Evolutionary conservation across 2,888 invertebrate species (phyloP).

Genomic region (Spisula subtruncata): DNA sequence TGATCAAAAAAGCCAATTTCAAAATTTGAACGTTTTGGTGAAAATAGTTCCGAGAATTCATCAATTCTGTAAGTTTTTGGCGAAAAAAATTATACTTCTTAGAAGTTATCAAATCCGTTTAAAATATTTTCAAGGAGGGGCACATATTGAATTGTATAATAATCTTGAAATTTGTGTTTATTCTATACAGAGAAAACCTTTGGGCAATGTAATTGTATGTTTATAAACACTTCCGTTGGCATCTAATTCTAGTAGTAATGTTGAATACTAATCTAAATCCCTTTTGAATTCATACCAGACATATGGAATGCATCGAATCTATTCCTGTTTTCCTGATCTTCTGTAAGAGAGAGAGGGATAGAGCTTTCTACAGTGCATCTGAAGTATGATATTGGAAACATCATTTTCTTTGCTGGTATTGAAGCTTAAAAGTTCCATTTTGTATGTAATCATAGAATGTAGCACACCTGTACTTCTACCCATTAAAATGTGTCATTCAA

Average conservation of each 20-base stretch:
- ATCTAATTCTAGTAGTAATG: slow-evolving; percentile 1
- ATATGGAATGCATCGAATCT: not conserved
- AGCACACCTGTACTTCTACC: not conserved
- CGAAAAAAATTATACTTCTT: no score
- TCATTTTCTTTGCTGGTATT: not conserved
- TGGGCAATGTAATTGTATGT: slow-evolving; percentile 7
- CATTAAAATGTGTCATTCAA: not conserved
- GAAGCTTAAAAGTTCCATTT: not conserved
- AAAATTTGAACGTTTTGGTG: not conserved
- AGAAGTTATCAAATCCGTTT: no score
- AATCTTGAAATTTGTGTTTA: not conserved
- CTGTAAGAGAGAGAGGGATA: not conserved
- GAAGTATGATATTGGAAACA: not conserved
- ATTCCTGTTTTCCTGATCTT: not conserved
- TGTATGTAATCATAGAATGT: not conserved
- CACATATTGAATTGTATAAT: not conserved
- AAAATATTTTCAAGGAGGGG: no score
- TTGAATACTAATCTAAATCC: slow-evolving; percentile 20
- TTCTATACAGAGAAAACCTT: not conserved
- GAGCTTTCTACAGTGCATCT: not conserved
- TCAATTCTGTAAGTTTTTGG: no score
- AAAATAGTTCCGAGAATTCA: not conserved
- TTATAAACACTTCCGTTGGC: slow-evolving; percentile 1
- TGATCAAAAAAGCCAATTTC: not conserved
- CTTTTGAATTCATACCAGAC: slow-evolving; percentile 30